Conservation (phyloP, 2,113 vertebrate species). For the Archilochus colubris region DNA sequence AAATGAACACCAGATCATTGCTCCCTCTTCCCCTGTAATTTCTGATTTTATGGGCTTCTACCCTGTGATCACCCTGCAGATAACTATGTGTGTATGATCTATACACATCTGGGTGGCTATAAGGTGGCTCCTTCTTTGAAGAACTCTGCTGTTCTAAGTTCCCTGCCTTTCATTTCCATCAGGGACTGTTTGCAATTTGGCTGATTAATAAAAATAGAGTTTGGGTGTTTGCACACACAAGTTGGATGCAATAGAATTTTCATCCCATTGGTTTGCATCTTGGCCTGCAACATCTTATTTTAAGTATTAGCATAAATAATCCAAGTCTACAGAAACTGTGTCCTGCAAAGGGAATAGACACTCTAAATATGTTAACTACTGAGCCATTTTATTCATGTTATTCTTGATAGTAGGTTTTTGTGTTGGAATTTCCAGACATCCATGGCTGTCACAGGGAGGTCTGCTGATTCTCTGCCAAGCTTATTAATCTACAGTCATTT, state of each 20-base stretch:
- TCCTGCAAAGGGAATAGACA: not conserved
- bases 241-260: not conserved
- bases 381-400: not conserved
- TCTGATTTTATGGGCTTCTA: not conserved
- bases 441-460: not conserved
- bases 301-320: not conserved
- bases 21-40: not conserved
- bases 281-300: not conserved
- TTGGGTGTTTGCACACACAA: not conserved
- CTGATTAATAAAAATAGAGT: not conserved
- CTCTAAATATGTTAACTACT: not conserved
- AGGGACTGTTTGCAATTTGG: not conserved
- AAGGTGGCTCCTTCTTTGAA: not conserved
- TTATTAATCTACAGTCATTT: not conserved
- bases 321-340: not conserved
- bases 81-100: not conserved
- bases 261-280: not conserved
- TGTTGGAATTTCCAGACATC: not conserved
- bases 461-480: not conserved
- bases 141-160: not conserved
- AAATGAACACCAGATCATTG: not conserved
- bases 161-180: not conserved
- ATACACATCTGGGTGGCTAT: too few relatives aligned
- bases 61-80: not conserved
- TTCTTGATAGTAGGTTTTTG: not conserved